Evolutionary conservation across 2,888 invertebrate genomes (phyloP).

Genomic region (Belgica antarctica): DNA sequence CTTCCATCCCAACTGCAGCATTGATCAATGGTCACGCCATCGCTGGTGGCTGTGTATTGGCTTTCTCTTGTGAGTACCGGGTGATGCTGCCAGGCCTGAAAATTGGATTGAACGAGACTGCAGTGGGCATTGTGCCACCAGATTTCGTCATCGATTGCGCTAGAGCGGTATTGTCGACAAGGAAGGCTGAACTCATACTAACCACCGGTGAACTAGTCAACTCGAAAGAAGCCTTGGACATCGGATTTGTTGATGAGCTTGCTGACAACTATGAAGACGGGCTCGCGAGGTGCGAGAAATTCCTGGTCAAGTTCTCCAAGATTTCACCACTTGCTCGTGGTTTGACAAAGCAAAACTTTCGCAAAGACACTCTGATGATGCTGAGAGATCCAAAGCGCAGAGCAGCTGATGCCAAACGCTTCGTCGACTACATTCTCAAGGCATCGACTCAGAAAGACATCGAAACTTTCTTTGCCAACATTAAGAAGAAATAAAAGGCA

Average conservation of each 20-base stretch:
- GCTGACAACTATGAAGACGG: slow-evolving; percentile 64
- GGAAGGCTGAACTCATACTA: slow-evolving; percentile 68
- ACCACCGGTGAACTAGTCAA: slow-evolving; percentile 66
- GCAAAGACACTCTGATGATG: slow-evolving; percentile 54
- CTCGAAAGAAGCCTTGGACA: slow-evolving; percentile 54
- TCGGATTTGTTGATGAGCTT: slow-evolving; percentile 70
- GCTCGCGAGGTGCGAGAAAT: slow-evolving; percentile 61
- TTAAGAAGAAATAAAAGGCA: slow-evolving; percentile 18
- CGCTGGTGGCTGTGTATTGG: slow-evolving; percentile 72
- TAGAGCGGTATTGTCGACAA: slow-evolving; percentile 59
- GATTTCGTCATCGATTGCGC: slow-evolving; percentile 63
- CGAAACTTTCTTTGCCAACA: slow-evolving; percentile 16
- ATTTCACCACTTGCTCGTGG: slow-evolving; percentile 60
- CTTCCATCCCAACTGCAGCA: slow-evolving; percentile 66
- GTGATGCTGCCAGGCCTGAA: slow-evolving; percentile 69
- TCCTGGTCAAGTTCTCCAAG: slow-evolving; percentile 61
- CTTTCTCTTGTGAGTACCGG: slow-evolving; percentile 73
- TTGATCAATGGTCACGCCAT: slow-evolving; percentile 76
- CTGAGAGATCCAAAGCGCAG: slow-evolving; percentile 54
- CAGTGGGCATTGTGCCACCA: slow-evolving; percentile 70
- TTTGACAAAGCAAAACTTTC: slow-evolving; percentile 56
- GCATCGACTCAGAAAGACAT: slow-evolving; percentile 32
- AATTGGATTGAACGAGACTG: slow-evolving; percentile 78
- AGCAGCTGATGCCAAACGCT: slow-evolving; percentile 20
- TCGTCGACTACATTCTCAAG: slow-evolving; percentile 15